Percentiles rank a stretch among this genome's conserved stretches.
Conservation (phyloP, 2,888 invertebrate genomes). For the Schizotus pectinicornis region DNA sequence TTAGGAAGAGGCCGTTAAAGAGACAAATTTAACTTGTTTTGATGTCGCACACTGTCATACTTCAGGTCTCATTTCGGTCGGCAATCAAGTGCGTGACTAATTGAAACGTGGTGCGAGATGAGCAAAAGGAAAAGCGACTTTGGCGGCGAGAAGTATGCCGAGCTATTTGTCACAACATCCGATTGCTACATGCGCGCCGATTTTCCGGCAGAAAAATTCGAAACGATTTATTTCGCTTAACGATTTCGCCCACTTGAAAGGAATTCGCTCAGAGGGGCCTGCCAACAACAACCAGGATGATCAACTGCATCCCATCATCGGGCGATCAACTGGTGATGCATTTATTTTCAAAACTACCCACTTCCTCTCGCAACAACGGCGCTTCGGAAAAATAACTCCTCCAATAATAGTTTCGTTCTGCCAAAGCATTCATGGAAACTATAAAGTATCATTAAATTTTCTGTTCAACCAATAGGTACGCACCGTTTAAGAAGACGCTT, state of each 20-base stretch:
- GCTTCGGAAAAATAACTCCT: too few species aligned
- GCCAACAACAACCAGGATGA: too few species aligned
- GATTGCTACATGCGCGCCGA: constrained; percentile 4
- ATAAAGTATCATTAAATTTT: too few species aligned
- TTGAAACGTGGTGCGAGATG: constrained; percentile 44
- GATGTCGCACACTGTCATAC: constrained; percentile 38
- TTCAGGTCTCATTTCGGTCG: constrained; percentile 32
- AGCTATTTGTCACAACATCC: constrained; percentile 45
- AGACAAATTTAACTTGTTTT: constrained; percentile 43
- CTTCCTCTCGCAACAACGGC: too few species aligned
- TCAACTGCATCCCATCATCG: too few species aligned
- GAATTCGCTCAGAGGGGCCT: too few species aligned
- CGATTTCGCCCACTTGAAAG: neutral
- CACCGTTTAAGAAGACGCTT: too few species aligned
- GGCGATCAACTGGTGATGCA: too few species aligned
- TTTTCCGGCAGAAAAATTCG: constrained; percentile 9
- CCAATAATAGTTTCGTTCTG: too few species aligned
- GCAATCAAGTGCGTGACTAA: constrained; percentile 51
- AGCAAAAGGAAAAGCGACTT: constrained; percentile 34
- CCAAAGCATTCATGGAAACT: too few species aligned
- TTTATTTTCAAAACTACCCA: too few species aligned
- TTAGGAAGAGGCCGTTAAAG: constrained; percentile 23
- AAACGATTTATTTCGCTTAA: neutral
- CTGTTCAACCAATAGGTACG: too few species aligned
- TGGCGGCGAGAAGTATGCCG: constrained; percentile 40